These are phyloP conservation scores for Andrena dorsata DNA, from an alignment of 2,888 invertebrate genomes.

Conservation along the genomic window DNA sequence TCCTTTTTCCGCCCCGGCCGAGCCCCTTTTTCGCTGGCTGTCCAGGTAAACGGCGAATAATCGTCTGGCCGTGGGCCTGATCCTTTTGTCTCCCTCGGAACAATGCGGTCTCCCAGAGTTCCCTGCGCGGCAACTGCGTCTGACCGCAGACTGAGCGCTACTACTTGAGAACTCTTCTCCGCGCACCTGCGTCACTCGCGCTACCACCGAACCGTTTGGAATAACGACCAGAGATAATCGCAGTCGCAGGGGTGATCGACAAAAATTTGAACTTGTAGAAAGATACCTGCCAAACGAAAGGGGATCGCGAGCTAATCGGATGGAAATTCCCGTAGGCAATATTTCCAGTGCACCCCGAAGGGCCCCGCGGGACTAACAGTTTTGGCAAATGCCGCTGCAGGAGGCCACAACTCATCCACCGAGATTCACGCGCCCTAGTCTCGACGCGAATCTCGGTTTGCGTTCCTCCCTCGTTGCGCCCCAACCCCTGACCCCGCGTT, in stretches of 20 bases:
- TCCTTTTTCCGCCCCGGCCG: conserved; percentile 57
- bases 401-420: conserved; percentile 20
- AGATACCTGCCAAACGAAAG: conserved; percentile 22
- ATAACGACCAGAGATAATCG: no score
- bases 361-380: conserved; percentile 28
- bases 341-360: conserved; percentile 14
- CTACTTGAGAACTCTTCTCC: conserved; percentile 62
- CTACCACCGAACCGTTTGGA: neutral
- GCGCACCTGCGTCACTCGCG: neutral
- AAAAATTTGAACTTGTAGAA: no score
- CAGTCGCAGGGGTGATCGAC: neutral
- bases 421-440: conserved; percentile 18
- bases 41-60: conserved; percentile 80
- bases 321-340: conserved; percentile 36
- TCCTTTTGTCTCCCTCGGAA: conserved; percentile 79
- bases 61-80: conserved; percentile 74
- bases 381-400: conserved; percentile 18
- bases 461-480: neutral
- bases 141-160: conserved; percentile 64
- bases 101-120: conserved; percentile 70
- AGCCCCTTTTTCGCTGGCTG: conserved; percentile 63
- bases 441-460: conserved; percentile 18
- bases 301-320: conserved; percentile 30
- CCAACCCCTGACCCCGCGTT: neutral
- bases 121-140: conserved; percentile 52